These are phyloP conservation scores for Polydrusus cervinus DNA, from an alignment of 2,888 invertebrate genomes.

Conservation along the genomic window DNA sequence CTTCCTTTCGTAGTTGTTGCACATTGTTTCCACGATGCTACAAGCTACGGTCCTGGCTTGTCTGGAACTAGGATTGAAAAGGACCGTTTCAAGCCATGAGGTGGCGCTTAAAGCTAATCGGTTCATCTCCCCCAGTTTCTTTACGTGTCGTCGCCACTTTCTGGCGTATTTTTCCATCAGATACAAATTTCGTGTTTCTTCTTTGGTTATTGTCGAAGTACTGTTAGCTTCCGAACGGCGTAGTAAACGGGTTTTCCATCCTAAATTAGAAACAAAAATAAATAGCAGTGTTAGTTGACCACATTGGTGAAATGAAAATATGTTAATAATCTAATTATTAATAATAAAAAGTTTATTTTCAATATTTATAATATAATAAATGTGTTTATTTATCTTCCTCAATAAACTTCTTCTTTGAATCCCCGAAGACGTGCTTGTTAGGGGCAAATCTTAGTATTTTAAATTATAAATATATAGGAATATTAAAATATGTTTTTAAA, in stretches of 20 bases:
- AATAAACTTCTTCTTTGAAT: too few species aligned
- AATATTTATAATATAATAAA: too few species aligned
- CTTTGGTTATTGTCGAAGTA: conserved; percentile 59
- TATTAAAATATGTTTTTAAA: too few species aligned
- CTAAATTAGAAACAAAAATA: conserved; percentile 16
- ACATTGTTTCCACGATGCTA: conserved; percentile 89
- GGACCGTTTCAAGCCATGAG: conserved; percentile 92
- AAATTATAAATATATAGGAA: too few species aligned
- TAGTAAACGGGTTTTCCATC: conserved; percentile 47
- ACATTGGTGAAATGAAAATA: too few species aligned
- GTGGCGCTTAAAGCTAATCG: conserved; percentile 79
- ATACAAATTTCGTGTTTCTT: conserved; percentile 70
- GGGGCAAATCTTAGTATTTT: too few species aligned
- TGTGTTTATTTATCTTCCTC: too few species aligned
- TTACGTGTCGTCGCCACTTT: conserved; percentile 74
- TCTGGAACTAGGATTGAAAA: conserved; percentile 93
- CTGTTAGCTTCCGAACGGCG: conserved; percentile 52
- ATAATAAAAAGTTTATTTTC: too few species aligned
- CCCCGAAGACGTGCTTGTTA: too few species aligned
- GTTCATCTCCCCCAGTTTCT: conserved; percentile 67
- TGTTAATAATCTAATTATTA: too few species aligned
- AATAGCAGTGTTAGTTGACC: too few species aligned
- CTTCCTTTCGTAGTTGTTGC: conserved; percentile 80
- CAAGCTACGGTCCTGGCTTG: conserved; percentile 92
- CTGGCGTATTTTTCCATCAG: conserved; percentile 84